These are phyloP conservation scores for Scolopax mira DNA, from an alignment of 2,113 vertebrate species.

Conservation along the genomic window DNA sequence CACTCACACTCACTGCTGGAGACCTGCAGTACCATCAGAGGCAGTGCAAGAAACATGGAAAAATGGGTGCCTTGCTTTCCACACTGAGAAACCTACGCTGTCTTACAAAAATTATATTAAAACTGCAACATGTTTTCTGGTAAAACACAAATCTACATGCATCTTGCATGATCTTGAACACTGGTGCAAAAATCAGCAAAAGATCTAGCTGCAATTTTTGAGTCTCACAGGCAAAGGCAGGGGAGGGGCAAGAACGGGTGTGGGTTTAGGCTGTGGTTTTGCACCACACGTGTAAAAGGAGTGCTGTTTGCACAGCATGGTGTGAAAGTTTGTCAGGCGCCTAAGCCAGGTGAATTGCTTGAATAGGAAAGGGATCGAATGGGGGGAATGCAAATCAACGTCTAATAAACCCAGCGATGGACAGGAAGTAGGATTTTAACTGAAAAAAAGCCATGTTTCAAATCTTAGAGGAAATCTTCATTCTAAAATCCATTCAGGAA, in stretches of 20 bases:
- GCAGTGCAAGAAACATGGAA: not conserved
- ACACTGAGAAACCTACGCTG: not conserved
- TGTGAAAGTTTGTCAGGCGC: not conserved
- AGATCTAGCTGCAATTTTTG: not conserved
- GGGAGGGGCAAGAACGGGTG: not conserved
- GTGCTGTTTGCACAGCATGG: not conserved
- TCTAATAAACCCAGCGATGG: not conserved
- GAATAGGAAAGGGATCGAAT: not conserved
- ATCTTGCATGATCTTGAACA: not conserved
- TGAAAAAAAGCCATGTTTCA: not conserved
- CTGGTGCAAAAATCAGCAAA: not conserved
- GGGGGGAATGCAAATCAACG: not conserved
- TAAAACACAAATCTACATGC: not conserved
- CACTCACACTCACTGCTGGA: not conserved
- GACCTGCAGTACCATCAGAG: not conserved
- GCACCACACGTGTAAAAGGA: not conserved
- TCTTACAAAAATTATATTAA: not conserved
- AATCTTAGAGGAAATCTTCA: not conserved
- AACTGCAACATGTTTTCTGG: not conserved
- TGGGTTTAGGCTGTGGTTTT: not conserved
- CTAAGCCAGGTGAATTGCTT: not conserved
- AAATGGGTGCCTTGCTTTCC: not conserved
- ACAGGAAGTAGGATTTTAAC: not conserved
- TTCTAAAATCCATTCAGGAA: not conserved
- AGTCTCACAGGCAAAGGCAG: not conserved